These are phyloP conservation scores for Caretta caretta DNA, from an alignment of 2,113 vertebrate species.

Conservation along the genomic window DNA sequence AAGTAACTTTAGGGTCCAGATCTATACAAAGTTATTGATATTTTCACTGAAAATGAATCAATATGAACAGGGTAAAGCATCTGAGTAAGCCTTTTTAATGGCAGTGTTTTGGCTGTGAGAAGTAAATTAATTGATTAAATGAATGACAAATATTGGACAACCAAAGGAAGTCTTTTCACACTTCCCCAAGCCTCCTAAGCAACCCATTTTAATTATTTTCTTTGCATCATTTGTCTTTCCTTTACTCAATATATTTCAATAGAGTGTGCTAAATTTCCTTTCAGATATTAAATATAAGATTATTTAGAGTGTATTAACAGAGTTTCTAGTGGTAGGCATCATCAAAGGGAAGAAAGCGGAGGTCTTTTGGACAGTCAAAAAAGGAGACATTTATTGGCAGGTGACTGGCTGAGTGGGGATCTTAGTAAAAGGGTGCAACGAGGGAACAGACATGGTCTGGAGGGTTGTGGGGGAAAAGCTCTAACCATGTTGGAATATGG, in stretches of 20 bases:
- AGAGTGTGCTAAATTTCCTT: slow-evolving; percentile 20
- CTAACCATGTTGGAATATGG: neutral
- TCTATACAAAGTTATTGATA: slow-evolving; percentile 95
- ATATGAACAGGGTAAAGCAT: slow-evolving; percentile 85
- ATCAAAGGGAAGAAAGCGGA: slow-evolving; percentile 16
- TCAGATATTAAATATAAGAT: neutral
- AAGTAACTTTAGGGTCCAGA: slow-evolving; percentile 87
- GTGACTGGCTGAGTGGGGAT: neutral
- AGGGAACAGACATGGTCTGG: neutral
- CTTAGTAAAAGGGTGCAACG: neutral
- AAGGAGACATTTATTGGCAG: neutral
- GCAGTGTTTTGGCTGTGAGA: slow-evolving; percentile 85
- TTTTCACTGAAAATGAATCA: slow-evolving; percentile 90
- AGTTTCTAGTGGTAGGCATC: neutral
- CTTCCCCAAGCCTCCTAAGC: slow-evolving; percentile 70
- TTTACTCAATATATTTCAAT: slow-evolving; percentile 2
- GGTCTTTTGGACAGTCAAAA: neutral
- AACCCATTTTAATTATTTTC: slow-evolving; percentile 50
- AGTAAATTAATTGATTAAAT: slow-evolving; percentile 91
- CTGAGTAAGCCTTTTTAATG: slow-evolving; percentile 92
- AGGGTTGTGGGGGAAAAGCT: neutral
- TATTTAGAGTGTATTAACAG: neutral
- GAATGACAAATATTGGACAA: slow-evolving; percentile 84
- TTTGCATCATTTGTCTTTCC: slow-evolving; percentile 29
- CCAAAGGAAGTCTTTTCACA: slow-evolving; percentile 72